These are phyloP conservation scores for Avahi laniger DNA, from an alignment of 2,797 vertebrate species.

Conservation along the genomic window DNA sequence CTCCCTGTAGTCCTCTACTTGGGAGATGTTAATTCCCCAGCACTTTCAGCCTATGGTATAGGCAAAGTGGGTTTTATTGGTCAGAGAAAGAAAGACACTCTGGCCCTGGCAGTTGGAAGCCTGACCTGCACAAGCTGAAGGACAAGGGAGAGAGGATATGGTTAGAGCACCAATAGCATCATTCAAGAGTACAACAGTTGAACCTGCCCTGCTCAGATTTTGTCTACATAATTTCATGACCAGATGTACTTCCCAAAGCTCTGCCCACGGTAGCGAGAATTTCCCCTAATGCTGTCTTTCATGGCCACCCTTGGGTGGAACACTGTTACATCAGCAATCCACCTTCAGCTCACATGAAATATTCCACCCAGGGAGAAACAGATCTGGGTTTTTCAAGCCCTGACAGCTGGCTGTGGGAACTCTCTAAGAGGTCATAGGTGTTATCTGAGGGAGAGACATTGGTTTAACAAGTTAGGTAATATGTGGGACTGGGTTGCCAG, in stretches of 20 bases:
- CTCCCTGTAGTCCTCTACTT: neutral
- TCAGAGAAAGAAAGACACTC: neutral
- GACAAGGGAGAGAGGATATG: neutral
- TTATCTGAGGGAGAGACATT: neutral
- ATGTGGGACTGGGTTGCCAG: neutral
- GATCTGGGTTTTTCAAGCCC: neutral
- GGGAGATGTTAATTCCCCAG: neutral
- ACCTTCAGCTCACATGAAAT: neutral
- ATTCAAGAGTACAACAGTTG: too few relatives aligned
- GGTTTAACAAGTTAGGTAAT: constrained; percentile 2
- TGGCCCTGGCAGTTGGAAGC: neutral
- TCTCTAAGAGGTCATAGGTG: neutral
- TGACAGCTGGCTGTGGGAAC: neutral
- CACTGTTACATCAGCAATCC: neutral
- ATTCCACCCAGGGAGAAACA: neutral
- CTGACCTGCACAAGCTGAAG: neutral
- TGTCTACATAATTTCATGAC: too few relatives aligned
- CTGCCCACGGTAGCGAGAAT: neutral
- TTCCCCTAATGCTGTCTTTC: neutral
- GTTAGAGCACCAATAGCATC: neutral
- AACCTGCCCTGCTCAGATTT: neutral
- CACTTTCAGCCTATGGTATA: neutral
- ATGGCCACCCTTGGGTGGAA: neutral
- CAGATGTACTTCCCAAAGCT: neutral
- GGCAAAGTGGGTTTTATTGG: neutral